phyloP scores from a whole-genome alignment of 2,888 invertebrate genomes.

The Diadromus collaris region DNA sequence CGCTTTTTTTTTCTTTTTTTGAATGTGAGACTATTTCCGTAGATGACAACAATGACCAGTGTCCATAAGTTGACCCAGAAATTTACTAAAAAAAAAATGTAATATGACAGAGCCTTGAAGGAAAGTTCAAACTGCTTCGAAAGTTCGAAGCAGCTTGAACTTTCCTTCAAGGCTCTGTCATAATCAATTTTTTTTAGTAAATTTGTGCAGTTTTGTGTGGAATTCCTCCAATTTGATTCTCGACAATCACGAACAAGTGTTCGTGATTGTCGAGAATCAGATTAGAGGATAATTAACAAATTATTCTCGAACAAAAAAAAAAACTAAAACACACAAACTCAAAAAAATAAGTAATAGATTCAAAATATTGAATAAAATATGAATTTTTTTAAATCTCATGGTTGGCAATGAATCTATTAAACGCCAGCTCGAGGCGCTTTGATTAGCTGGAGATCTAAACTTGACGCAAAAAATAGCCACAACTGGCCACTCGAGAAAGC shows the following conservation, averaged over 20 bases:
- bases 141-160: no score
- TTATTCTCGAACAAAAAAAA: background rate
- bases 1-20: no score
- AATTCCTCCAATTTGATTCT: background rate
- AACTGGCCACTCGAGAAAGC: conserved; percentile 58
- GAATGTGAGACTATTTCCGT: background rate
- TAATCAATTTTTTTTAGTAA: background rate
- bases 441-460: conserved; percentile 35
- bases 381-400: background rate
- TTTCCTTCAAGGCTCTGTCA: no score
- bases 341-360: background rate
- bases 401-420: background rate
- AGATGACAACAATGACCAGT: background rate
- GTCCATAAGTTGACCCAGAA: background rate
- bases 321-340: background rate
- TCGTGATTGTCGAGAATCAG: background rate
- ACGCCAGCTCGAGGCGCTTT: background rate
- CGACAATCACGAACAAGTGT: no score
- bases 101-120: no score
- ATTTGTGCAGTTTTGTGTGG: no score
- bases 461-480: conserved; percentile 53
- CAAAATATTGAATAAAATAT: background rate
- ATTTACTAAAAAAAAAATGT: background rate
- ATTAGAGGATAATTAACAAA: background rate
- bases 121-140: no score